Evolutionary conservation across 2,797 vertebrate species (phyloP).

Genomic region (Myiotriccus ornatus): DNA sequence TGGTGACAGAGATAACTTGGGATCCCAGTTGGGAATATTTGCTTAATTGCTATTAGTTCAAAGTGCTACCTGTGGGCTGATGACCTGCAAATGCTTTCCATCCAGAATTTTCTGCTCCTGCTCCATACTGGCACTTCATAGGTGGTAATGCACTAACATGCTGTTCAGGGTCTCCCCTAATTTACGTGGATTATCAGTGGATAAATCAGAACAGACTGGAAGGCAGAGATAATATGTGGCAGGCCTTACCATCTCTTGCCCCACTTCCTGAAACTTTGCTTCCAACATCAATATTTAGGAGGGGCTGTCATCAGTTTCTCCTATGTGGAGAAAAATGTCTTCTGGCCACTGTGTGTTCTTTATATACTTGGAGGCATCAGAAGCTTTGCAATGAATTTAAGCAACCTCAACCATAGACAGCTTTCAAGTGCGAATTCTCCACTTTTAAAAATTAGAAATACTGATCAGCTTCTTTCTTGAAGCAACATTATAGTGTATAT

Average conservation of each 20-base stretch:
- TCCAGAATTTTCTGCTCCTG: background rate
- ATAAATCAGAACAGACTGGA: background rate
- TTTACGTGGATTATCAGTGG: background rate
- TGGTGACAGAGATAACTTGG: background rate
- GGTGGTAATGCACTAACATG: accelerated
- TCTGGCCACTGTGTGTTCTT: background rate
- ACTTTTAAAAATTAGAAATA: background rate
- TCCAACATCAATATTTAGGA: background rate
- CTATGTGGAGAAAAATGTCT: background rate
- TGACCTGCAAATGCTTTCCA: background rate
- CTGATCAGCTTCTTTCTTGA: background rate
- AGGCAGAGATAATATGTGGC: background rate
- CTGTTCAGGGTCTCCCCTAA: background rate
- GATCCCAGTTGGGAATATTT: background rate
- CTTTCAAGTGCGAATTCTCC: background rate
- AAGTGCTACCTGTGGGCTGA: background rate
- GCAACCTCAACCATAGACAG: background rate
- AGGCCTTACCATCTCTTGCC: background rate
- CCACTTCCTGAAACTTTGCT: background rate
- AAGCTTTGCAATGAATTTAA: background rate
- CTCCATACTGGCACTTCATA: background rate
- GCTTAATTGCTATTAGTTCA: background rate
- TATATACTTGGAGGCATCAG: background rate
- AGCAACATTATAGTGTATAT: background rate
- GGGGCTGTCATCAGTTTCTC: background rate